These are phyloP conservation scores for Plotosus lineatus DNA, from an alignment of 2,113 vertebrate species.

Conservation along the genomic window DNA sequence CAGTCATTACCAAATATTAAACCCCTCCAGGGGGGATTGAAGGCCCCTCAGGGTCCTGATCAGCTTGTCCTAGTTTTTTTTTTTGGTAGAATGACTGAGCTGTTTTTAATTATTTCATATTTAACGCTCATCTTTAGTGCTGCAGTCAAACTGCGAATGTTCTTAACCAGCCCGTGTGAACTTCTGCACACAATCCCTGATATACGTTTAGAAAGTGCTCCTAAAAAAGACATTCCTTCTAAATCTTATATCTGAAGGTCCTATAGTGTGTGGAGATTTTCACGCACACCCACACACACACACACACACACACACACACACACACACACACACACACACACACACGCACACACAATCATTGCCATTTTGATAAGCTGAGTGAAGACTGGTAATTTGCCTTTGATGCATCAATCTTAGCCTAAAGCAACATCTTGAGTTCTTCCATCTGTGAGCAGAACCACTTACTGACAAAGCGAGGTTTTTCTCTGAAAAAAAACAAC, in stretches of 20 bases:
- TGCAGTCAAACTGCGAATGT: not conserved
- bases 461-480: not conserved
- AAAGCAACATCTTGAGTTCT: not conserved
- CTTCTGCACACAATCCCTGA: not conserved
- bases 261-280: not conserved
- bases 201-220: not conserved
- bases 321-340: too few species aligned
- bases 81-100: too few species aligned
- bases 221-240: not conserved
- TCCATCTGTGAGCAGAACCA: not conserved
- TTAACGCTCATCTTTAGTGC: not conserved
- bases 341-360: not conserved
- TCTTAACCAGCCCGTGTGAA: not conserved
- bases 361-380: not conserved
- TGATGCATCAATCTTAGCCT: not conserved
- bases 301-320: too few species aligned
- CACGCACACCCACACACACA: too few species aligned
- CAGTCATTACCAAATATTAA: too few species aligned
- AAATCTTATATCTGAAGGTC: not conserved
- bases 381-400: not conserved
- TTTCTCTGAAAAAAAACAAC: not conserved
- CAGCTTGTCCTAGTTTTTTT: too few species aligned
- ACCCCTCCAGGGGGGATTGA: too few species aligned
- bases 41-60: too few species aligned
- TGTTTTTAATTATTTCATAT: too few species aligned